Conservation (phyloP, 2,888 invertebrate species). For the Drosophila quinaria region DNA sequence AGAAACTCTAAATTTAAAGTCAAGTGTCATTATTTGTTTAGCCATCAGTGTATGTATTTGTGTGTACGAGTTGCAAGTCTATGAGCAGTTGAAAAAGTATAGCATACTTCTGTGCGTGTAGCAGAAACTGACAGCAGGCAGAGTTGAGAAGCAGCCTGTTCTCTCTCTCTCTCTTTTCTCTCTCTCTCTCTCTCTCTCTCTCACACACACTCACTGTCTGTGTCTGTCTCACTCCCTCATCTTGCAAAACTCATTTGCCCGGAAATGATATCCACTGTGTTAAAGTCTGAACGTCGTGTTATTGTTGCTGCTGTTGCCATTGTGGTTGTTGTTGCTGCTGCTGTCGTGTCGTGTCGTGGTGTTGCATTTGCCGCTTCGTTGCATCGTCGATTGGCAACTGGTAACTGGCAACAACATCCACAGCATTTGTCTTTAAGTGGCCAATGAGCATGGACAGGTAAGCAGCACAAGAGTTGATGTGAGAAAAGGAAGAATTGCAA, state of each 20-base stretch:
- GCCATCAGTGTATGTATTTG: not conserved
- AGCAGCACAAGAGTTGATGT: constrained; percentile 19
- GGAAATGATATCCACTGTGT: constrained; percentile 79
- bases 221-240: constrained; percentile 9
- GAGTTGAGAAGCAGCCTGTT: constrained; percentile 32
- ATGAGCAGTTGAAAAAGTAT: constrained; percentile 32
- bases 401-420: constrained; percentile 52
- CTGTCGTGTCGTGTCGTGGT: constrained; percentile 63
- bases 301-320: constrained; percentile 25
- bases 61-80: constrained; percentile 7
- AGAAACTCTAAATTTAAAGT: not conserved
- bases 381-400: constrained; percentile 70
- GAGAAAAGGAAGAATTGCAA: not conserved
- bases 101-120: constrained; percentile 53
- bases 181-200: constrained; percentile 6
- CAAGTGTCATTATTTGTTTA: not conserved
- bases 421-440: constrained; percentile 71
- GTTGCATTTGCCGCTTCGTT: constrained; percentile 80
- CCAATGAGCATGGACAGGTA: constrained; percentile 65
- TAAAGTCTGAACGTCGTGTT: constrained; percentile 63
- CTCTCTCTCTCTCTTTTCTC: not conserved
- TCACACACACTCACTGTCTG: not conserved
- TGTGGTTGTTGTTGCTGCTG: constrained; percentile 36
- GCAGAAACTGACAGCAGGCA: constrained; percentile 21
- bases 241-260: constrained; percentile 74